Percentiles rank a stretch among this genome's conserved stretches.
phyloP scores from a whole-genome alignment of 2,888 invertebrate genomes.

The Phymatocera aterrima region DNA sequence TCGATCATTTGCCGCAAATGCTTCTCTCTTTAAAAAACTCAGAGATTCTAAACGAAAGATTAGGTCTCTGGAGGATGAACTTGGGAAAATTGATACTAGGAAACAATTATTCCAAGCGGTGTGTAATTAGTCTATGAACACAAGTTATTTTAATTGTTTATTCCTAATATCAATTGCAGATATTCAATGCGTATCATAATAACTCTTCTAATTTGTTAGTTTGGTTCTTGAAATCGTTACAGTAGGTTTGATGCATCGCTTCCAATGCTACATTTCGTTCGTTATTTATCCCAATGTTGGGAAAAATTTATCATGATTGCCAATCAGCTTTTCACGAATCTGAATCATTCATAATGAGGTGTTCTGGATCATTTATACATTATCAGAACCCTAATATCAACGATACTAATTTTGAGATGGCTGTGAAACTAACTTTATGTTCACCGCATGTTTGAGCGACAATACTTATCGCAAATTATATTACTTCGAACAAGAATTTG shows the following conservation, averaged over 20 bases:
- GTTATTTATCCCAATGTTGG: not conserved
- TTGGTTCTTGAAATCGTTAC: not conserved
- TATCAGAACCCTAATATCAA: not conserved
- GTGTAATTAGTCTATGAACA: conserved; percentile 30
- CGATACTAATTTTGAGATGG: not conserved
- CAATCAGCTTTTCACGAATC: not conserved
- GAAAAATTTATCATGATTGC: not conserved
- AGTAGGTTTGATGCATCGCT: not conserved
- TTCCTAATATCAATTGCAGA: not conserved
- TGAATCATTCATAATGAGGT: not conserved
- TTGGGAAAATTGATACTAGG: conserved; percentile 53
- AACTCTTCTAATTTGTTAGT: not conserved
- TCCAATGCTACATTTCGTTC: conserved; percentile 15
- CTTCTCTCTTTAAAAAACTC: conserved; percentile 59
- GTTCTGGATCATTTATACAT: not conserved
- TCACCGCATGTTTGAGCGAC: not conserved
- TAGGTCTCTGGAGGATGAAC: conserved; percentile 56
- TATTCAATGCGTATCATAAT: no score
- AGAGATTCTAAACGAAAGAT: conserved; percentile 60
- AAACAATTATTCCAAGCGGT: conserved; percentile 55
- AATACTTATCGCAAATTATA: not conserved
- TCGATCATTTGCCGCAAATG: conserved; percentile 60
- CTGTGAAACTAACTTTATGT: not conserved
- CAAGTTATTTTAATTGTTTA: not conserved
- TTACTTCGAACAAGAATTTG: not conserved